Evolutionary conservation across 35 echinoderm and acorn worm species (phyloP).

Genomic region (Heliocidaris tuberculata): DNA sequence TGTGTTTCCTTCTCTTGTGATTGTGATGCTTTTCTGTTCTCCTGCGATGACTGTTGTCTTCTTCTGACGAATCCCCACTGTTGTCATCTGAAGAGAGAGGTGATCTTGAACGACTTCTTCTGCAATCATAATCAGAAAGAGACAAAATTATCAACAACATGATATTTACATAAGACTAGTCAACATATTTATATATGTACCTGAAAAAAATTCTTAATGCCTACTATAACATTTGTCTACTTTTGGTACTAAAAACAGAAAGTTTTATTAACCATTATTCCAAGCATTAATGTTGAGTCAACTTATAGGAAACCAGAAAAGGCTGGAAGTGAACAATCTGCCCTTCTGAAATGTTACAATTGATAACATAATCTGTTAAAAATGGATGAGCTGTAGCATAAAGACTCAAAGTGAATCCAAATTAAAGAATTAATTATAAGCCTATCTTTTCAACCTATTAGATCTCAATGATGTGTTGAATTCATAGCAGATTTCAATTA

Average conservation of each 20-base stretch:
- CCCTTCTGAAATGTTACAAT: too few relatives aligned
- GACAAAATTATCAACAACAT: neutral
- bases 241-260: neutral
- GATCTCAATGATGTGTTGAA: too few relatives aligned
- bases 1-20: conserved; percentile 7
- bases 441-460: too few relatives aligned
- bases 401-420: too few relatives aligned
- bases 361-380: too few relatives aligned
- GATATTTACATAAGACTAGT: neutral
- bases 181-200: neutral
- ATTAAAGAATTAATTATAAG: too few relatives aligned
- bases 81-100: conserved; percentile 46
- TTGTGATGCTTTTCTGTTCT: neutral
- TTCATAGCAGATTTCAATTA: too few relatives aligned
- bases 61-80: conserved; percentile 21
- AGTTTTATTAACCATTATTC: too few relatives aligned
- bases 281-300: too few relatives aligned
- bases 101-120: conserved; percentile 45
- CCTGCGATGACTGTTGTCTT: neutral
- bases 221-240: neutral
- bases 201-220: neutral
- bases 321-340: too few relatives aligned
- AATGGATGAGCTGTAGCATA: too few relatives aligned
- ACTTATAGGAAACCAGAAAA: too few relatives aligned
- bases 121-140: neutral